Percentiles rank a stretch among this genome's conserved stretches.
Evolutionary conservation across 1,140 invertebrate species (phyloP).

Genomic region (Matsumurasca onukii): DNA sequence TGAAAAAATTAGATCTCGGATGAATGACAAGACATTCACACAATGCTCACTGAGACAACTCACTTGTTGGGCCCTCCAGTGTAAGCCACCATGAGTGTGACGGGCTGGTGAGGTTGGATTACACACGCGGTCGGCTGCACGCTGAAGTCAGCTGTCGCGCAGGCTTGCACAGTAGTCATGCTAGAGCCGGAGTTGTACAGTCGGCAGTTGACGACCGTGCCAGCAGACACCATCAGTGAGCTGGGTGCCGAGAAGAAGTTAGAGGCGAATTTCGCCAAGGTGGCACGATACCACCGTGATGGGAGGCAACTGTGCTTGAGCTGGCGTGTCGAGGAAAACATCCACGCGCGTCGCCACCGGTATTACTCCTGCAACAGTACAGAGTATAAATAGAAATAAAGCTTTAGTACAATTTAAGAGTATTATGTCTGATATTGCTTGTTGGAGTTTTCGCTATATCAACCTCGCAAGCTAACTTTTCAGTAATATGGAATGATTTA

Average conservation of each 20-base stretch:
- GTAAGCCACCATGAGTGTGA: neutral
- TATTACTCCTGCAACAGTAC: neutral
- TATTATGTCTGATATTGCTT: too few species aligned
- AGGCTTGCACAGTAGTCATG: neutral
- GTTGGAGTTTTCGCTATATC: too few species aligned
- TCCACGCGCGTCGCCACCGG: neutral
- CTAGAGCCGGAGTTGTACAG: neutral
- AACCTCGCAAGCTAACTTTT: too few species aligned
- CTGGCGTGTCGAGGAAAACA: neutral
- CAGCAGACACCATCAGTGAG: neutral
- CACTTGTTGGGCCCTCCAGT: neutral
- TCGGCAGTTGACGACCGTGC: neutral
- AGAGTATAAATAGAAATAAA: too few species aligned
- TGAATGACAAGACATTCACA: too few species aligned
- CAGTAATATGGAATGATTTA: too few species aligned
- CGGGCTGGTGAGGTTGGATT: neutral
- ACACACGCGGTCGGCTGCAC: neutral
- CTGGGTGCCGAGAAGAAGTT: neutral
- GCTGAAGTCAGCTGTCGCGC: neutral
- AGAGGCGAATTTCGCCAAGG: neutral
- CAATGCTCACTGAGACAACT: too few species aligned
- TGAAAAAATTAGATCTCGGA: too few species aligned
- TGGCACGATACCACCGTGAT: neutral
- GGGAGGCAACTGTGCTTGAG: neutral
- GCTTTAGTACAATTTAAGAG: too few species aligned